Evolutionary conservation across 92 coral and sea anemone genomes (phyloP).

Genomic region (Epizoanthus stellaris): DNA sequence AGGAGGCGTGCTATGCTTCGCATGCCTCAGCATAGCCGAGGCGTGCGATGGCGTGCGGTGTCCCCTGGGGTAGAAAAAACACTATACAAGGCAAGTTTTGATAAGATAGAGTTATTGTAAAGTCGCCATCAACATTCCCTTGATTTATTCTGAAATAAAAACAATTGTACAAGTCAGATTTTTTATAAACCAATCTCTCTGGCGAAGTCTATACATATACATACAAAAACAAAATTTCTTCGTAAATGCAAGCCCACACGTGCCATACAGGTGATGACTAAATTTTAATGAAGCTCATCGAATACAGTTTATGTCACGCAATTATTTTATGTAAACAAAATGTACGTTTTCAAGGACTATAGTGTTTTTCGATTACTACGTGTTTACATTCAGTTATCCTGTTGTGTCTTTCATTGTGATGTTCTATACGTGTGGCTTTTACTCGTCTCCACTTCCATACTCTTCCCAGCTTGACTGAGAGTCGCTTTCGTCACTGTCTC

Average conservation of each 20-base stretch:
- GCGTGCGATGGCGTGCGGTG: neutral
- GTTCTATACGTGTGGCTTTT: conserved; percentile 13
- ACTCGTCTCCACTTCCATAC: conserved; percentile 13
- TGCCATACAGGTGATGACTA: neutral
- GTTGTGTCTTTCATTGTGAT: neutral
- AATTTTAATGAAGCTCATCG: neutral
- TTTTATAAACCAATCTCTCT: neutral
- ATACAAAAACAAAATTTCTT: neutral
- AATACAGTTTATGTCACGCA: neutral
- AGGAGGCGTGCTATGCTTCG: neutral
- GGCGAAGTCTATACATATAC: neutral
- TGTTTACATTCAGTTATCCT: too few relatives aligned
- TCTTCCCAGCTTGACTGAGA: conserved; percentile 23
- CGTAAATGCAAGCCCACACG: neutral
- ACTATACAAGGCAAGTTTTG: conserved; percentile 9
- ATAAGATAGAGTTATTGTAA: conserved; percentile 14
- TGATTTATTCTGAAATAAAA: conserved; percentile 19
- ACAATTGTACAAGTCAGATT: conserved; percentile 20
- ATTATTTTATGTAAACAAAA: too few relatives aligned
- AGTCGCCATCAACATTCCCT: conserved; percentile 25
- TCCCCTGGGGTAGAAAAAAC: conserved; percentile 10
- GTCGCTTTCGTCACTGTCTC: neutral
- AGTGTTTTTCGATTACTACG: too few relatives aligned
- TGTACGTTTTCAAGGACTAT: neutral
- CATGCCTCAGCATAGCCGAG: too few relatives aligned